phyloP scores from a whole-genome alignment of 1,140 invertebrate genomes.

The Holotrichia oblita region DNA sequence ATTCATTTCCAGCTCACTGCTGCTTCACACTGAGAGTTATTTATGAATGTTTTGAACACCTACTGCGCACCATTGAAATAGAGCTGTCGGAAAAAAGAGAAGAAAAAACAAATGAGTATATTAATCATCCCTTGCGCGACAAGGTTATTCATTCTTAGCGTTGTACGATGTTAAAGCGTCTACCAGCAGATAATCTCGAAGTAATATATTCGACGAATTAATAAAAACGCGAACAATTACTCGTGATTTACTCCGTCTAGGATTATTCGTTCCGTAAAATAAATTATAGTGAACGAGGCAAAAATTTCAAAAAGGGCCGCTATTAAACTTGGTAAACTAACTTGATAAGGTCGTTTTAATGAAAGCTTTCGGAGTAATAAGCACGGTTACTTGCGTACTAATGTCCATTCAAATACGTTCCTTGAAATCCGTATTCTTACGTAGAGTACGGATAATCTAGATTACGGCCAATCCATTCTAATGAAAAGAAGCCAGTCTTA shows the following conservation, averaged over 20 bases:
- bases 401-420: neutral
- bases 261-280: constrained; percentile 1
- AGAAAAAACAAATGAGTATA: neutral
- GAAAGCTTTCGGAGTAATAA: neutral
- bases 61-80: neutral
- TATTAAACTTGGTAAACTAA: constrained; percentile 1
- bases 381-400: neutral
- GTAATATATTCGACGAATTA: neutral
- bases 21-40: neutral
- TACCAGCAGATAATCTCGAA: neutral
- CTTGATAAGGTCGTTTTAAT: constrained; percentile 2
- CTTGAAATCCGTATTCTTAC: neutral
- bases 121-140: neutral
- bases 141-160: neutral
- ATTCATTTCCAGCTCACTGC: too few relatives aligned
- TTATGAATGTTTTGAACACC: neutral
- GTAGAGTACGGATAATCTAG: neutral
- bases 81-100: neutral
- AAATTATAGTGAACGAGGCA: constrained; percentile 4
- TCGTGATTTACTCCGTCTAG: neutral
- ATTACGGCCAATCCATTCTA: neutral
- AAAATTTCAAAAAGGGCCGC: neutral
- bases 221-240: neutral
- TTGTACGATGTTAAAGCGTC: neutral
- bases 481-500: neutral